Conservation (phyloP, 2,113 vertebrate species). For the Perca flavescens region DNA sequence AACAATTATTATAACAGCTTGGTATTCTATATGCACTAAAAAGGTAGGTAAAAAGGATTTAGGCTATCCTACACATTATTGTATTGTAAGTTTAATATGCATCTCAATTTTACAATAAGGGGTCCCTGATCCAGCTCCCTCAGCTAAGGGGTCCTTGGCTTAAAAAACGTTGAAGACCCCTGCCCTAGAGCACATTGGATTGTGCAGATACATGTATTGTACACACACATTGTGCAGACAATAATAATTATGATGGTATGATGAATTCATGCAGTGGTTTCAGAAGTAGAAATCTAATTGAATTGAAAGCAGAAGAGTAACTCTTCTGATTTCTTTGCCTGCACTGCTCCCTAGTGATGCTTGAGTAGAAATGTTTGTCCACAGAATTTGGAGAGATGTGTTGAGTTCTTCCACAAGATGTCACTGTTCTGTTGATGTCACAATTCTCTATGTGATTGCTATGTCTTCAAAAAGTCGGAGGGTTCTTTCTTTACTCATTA, state of each 20-base stretch:
- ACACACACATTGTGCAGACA: background rate
- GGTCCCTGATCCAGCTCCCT: too few species aligned
- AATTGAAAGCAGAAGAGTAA: background rate
- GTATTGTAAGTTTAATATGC: too few species aligned
- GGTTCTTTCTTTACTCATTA: too few species aligned
- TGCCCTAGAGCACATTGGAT: background rate
- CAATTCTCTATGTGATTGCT: too few species aligned
- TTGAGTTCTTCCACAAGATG: constrained; percentile 1
- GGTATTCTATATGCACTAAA: too few species aligned
- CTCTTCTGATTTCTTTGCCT: constrained; percentile 1
- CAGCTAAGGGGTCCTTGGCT: too few species aligned
- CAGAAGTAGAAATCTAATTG: background rate
- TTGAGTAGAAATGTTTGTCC: background rate
- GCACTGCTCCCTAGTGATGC: constrained; percentile 51
- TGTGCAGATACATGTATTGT: background rate
- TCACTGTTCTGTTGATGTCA: background rate
- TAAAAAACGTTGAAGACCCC: too few species aligned
- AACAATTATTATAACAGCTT: too few species aligned
- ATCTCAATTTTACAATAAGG: too few species aligned
- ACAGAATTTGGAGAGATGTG: background rate
- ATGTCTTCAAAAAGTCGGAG: too few species aligned
- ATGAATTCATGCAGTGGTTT: background rate
- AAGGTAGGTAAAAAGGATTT: too few species aligned
- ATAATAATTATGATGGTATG: background rate
- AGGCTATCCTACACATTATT: too few species aligned